These are phyloP conservation scores for Fukomys damarensis DNA, from an alignment of 2,113 vertebrate species.

Conservation along the genomic window DNA sequence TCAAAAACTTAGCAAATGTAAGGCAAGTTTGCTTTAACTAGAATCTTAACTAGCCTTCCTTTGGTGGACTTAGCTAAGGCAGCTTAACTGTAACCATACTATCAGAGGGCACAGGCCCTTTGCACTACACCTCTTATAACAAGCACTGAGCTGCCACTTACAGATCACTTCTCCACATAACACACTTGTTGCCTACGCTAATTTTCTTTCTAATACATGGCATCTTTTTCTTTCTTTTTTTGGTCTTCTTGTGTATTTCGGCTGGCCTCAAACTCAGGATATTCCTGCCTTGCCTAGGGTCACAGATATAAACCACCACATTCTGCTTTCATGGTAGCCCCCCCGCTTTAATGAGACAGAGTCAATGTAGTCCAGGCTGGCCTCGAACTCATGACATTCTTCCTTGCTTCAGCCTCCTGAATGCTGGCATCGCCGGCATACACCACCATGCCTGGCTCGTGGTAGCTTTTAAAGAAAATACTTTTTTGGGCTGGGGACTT, in stretches of 20 bases:
- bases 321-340: neutral
- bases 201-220: slow-evolving; percentile 2
- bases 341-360: neutral
- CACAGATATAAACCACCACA: neutral
- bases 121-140: neutral
- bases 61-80: neutral
- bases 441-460: neutral
- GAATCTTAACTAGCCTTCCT: neutral
- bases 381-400: neutral
- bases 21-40: neutral
- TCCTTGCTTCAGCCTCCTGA: neutral
- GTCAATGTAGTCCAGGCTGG: neutral
- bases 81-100: neutral
- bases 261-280: neutral
- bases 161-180: neutral
- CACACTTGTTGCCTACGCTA: neutral
- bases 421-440: neutral
- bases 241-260: neutral
- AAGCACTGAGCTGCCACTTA: neutral
- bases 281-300: neutral
- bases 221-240: neutral
- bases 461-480: neutral
- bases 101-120: neutral
- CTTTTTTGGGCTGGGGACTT: too few species aligned
- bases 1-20: neutral